phyloP scores from a whole-genome alignment of 2,797 vertebrate species.

The Scleropages formosus region DNA sequence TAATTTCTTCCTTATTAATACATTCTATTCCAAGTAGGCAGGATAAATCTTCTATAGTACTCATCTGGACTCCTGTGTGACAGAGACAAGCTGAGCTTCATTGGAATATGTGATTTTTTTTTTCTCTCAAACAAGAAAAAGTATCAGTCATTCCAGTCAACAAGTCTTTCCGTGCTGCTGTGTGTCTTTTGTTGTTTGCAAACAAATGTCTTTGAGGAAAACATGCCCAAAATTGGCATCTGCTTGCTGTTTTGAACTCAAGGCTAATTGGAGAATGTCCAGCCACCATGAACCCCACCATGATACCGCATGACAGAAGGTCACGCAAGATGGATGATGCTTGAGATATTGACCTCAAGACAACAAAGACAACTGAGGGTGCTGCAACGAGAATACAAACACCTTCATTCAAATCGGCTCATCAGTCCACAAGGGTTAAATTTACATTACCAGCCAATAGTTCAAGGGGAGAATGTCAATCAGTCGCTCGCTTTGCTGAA shows the following conservation, averaged over 20 bases:
- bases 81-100: neutral
- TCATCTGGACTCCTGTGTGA: neutral
- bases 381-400: neutral
- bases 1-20: neutral
- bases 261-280: constrained; percentile 20
- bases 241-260: neutral
- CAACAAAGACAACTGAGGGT: constrained; percentile 3
- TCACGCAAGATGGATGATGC: constrained; percentile 25
- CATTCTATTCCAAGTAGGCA: neutral
- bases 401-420: neutral
- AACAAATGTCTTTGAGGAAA: neutral
- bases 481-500: neutral
- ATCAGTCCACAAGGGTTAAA: constrained; percentile 1
- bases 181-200: neutral
- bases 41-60: neutral
- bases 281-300: neutral
- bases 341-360: neutral
- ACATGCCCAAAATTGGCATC: neutral
- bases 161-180: neutral
- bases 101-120: neutral
- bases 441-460: neutral
- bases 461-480: constrained; percentile 14
- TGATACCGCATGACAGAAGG: constrained; percentile 19
- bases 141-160: neutral
- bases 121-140: neutral